phyloP scores from a whole-genome alignment of 1,140 invertebrate genomes.

The Drosophila virilis region DNA sequence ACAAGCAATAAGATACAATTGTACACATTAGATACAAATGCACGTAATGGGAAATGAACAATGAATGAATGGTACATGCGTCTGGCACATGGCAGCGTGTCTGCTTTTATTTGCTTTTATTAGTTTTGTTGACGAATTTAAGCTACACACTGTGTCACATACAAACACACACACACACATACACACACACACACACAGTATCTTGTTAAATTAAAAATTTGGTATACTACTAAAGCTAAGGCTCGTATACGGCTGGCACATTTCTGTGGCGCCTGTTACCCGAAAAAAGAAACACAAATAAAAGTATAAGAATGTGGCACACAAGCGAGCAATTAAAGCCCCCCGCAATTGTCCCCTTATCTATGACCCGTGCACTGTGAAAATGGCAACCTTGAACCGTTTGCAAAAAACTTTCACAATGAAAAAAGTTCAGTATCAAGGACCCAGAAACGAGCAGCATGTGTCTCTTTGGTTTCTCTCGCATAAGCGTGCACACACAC shows the following conservation, averaged over 20 bases:
- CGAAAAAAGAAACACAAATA: conserved; percentile 25
- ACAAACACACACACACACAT: conserved; percentile 14
- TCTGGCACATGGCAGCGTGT: conserved; percentile 24
- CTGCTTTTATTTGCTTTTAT: conserved; percentile 53
- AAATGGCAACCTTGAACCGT: conserved; percentile 71
- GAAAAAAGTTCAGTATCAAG: conserved; percentile 82
- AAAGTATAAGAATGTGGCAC: conserved; percentile 31
- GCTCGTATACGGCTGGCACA: conserved; percentile 7
- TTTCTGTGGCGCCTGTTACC: conserved; percentile 64
- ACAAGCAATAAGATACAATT: conserved; percentile 28
- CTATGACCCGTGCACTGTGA: conserved; percentile 16
- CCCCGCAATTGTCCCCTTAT: conserved; percentile 2
- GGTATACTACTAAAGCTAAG: neutral
- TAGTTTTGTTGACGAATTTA: conserved; percentile 59
- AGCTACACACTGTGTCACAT: conserved; percentile 15
- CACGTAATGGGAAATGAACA: conserved; percentile 15
- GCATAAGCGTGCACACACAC: neutral
- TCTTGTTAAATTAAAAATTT: conserved; percentile 24
- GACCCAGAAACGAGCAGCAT: conserved; percentile 67
- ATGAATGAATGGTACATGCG: conserved; percentile 26
- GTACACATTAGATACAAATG: conserved; percentile 25
- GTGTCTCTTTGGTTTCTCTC: conserved; percentile 30
- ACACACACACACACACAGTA: conserved; percentile 18
- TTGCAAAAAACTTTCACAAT: conserved; percentile 81
- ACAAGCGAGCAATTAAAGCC: conserved; percentile 26